These are phyloP conservation scores for Gallirallus australis DNA, from an alignment of 2,797 vertebrate species.

Conservation along the genomic window DNA sequence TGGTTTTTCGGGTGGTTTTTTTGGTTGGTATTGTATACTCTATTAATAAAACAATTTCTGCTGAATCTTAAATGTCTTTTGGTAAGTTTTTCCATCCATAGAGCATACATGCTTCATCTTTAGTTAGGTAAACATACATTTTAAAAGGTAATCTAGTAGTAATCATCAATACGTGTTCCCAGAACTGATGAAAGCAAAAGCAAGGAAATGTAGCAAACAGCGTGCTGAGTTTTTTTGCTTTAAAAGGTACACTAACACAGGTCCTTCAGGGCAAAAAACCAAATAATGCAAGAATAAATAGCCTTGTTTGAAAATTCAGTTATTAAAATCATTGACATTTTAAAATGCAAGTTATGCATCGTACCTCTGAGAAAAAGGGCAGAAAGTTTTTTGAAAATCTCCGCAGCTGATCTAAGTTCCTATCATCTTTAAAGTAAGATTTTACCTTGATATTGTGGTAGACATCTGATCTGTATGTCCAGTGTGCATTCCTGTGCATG, in stretches of 20 bases:
- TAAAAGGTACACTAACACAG: not conserved
- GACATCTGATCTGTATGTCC: not conserved
- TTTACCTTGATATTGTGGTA: not conserved
- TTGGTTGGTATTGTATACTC: not conserved
- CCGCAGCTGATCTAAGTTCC: not conserved
- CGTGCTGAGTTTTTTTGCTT: not conserved
- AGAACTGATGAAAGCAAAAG: not conserved
- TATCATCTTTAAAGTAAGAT: not conserved
- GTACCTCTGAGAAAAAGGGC: not conserved
- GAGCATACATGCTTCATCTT: not conserved
- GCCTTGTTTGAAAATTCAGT: not conserved
- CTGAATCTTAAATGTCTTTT: not conserved
- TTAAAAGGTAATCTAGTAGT: not conserved
- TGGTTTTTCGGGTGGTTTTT: not conserved
- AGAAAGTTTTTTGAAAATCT: not conserved
- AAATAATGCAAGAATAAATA: not conserved
- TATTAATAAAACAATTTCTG: not conserved
- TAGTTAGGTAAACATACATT: not conserved
- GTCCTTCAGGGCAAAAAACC: not conserved
- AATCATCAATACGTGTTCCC: not conserved
- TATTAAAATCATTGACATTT: not conserved
- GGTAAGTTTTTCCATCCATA: not conserved
- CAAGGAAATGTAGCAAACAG: not conserved
- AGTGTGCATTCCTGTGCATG: not conserved
- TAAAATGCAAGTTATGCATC: not conserved